These are phyloP conservation scores for Cybosia mesomella DNA, from an alignment of 2,888 invertebrate species.

Conservation along the genomic window DNA sequence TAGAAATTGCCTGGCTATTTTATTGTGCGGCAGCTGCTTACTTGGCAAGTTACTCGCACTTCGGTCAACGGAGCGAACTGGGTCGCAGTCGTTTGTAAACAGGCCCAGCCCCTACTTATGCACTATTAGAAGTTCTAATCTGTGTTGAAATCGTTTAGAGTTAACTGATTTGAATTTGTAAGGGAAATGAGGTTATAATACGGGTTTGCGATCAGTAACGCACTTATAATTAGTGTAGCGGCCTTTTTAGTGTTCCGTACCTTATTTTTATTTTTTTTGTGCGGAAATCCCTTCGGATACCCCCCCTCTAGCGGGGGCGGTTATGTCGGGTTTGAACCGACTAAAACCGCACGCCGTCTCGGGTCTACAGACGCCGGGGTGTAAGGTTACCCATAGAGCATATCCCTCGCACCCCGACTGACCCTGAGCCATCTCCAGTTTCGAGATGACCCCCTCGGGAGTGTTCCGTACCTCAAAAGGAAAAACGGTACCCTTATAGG, in stretches of 20 bases:
- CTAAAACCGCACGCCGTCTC: too few relatives aligned
- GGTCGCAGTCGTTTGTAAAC: constrained; percentile 27
- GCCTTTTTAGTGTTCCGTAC: background rate
- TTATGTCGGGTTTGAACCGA: too few relatives aligned
- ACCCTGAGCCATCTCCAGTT: too few relatives aligned
- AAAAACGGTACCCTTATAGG: too few relatives aligned
- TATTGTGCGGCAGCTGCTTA: constrained; percentile 22
- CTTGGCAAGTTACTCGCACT: constrained; percentile 18
- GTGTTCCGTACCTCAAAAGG: too few relatives aligned
- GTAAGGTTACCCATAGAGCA: too few relatives aligned
- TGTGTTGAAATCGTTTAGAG: constrained; percentile 3
- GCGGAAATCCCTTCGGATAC: too few relatives aligned
- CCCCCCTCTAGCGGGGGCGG: too few relatives aligned
- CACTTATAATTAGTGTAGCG: background rate
- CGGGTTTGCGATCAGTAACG: background rate
- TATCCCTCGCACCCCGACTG: too few relatives aligned
- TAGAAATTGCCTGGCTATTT: constrained; percentile 24
- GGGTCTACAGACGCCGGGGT: too few relatives aligned
- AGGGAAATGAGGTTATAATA: constrained; percentile 2
- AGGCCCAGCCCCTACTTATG: constrained; percentile 18
- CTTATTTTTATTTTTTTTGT: too few relatives aligned
- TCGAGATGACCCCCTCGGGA: too few relatives aligned
- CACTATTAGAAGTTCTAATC: constrained; percentile 21
- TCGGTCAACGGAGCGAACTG: constrained; percentile 23
- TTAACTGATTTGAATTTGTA: constrained; percentile 14